Conservation (phyloP, 23 tunicate species). For the Pegea sp. region DNA sequence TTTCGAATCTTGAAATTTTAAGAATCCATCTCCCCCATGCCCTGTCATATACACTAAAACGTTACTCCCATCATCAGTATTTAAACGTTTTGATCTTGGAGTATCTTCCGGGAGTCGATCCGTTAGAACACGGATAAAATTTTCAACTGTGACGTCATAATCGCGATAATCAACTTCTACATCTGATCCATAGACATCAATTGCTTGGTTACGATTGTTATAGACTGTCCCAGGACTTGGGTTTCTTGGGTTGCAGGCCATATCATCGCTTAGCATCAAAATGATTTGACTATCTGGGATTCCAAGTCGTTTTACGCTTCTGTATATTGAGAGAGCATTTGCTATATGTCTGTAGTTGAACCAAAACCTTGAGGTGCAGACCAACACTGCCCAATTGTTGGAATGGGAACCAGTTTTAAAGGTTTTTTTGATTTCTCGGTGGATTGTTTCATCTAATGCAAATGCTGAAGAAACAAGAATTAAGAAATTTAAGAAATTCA, state of each 20-base stretch:
- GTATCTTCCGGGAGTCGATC: constrained; percentile 59
- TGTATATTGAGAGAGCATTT: constrained; percentile 63
- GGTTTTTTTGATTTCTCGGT: constrained; percentile 5
- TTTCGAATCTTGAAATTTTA: constrained; percentile 46
- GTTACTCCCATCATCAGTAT: constrained; percentile 54
- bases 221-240: constrained; percentile 67
- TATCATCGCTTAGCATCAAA: constrained; percentile 79
- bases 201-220: constrained; percentile 60
- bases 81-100: constrained; percentile 59
- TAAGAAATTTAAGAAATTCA: no score
- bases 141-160: constrained; percentile 87
- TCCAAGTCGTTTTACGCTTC: constrained; percentile 82
- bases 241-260: constrained; percentile 92
- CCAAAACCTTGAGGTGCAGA: constrained; percentile 45
- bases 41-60: constrained; percentile 82
- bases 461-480: no score
- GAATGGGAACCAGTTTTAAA: constrained; percentile 47
- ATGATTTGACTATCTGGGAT: constrained; percentile 95
- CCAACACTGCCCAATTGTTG: constrained; percentile 89
- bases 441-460: neutral
- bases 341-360: constrained; percentile 94
- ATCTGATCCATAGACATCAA: constrained; percentile 81
- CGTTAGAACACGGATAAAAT: constrained; percentile 72
- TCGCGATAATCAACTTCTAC: constrained; percentile 92
- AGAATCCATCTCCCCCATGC: neutral